Conservation (phyloP, 2,797 vertebrate genomes). For the Eurystomus glaucurus region DNA sequence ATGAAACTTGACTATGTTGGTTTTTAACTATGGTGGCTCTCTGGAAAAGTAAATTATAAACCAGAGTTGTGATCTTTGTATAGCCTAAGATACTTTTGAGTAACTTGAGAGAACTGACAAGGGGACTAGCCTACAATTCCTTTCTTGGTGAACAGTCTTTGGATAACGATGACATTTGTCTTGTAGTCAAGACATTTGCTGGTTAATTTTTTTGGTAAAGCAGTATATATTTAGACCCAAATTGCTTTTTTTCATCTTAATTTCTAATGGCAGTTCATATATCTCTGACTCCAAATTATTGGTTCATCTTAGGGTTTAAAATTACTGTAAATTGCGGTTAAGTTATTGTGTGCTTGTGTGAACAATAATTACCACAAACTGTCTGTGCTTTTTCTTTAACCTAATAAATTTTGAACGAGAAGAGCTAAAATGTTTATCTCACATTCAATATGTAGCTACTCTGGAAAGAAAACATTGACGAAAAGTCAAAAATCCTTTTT, state of each 20-base stretch:
- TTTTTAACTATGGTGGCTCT: neutral
- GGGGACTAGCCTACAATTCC: neutral
- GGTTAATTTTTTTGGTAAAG: neutral
- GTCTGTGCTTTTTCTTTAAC: neutral
- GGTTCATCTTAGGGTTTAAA: neutral
- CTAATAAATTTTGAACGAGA: neutral
- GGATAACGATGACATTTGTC: neutral
- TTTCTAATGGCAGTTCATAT: neutral
- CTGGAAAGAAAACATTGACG: neutral
- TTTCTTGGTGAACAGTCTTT: neutral
- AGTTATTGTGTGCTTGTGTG: neutral
- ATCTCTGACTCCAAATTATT: neutral
- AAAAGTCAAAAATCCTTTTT: neutral
- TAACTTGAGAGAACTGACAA: neutral
- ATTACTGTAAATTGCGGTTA: neutral
- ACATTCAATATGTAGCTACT: neutral
- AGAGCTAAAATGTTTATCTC: neutral
- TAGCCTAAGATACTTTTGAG: rapidly evolving
- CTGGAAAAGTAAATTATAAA: neutral
- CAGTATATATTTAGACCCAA: rapidly evolving
- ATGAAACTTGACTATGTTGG: neutral
- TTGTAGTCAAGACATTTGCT: neutral
- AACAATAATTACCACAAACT: neutral
- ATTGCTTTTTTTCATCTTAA: neutral
- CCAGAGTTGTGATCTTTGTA: neutral